phyloP scores from a whole-genome alignment of 1,140 invertebrate genomes.

The Hyles euphorbiae region DNA sequence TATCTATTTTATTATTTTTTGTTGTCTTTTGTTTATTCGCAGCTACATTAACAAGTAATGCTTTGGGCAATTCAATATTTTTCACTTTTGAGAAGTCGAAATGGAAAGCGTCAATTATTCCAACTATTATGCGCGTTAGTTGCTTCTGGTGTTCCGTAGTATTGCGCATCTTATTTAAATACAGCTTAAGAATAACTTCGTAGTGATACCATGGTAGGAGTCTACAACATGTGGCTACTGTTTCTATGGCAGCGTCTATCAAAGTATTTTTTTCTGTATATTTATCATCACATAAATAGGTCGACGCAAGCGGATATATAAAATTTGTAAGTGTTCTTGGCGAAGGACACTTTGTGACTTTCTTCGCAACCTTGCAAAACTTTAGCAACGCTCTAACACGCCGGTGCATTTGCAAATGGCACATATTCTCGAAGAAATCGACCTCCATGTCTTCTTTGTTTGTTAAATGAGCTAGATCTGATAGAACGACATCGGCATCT shows the following conservation, averaged over 20 bases:
- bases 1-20: slow-evolving; percentile 9
- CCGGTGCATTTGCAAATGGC: slow-evolving; percentile 90
- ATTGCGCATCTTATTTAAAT: slow-evolving; percentile 84
- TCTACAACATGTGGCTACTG: slow-evolving; percentile 84
- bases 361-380: slow-evolving; percentile 78
- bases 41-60: slow-evolving; percentile 26
- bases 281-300: slow-evolving; percentile 87
- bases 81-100: slow-evolving; percentile 87
- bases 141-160: slow-evolving; percentile 88
- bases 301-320: slow-evolving; percentile 88
- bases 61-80: slow-evolving; percentile 56
- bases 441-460: slow-evolving; percentile 88
- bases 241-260: slow-evolving; percentile 89
- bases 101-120: slow-evolving; percentile 93
- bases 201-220: slow-evolving; percentile 92
- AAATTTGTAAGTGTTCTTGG: slow-evolving; percentile 87
- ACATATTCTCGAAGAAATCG: slow-evolving; percentile 96
- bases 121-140: slow-evolving; percentile 86
- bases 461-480: slow-evolving; percentile 83
- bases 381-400: slow-evolving; percentile 86
- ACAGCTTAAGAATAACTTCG: slow-evolving; percentile 86
- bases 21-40: slow-evolving; percentile 1
- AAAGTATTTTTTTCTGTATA: slow-evolving; percentile 86
- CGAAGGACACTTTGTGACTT: slow-evolving; percentile 77
- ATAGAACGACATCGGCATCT: slow-evolving; percentile 81